These are phyloP conservation scores for Drosophila anceps DNA, from an alignment of 2,888 invertebrate species.

Conservation along the genomic window DNA sequence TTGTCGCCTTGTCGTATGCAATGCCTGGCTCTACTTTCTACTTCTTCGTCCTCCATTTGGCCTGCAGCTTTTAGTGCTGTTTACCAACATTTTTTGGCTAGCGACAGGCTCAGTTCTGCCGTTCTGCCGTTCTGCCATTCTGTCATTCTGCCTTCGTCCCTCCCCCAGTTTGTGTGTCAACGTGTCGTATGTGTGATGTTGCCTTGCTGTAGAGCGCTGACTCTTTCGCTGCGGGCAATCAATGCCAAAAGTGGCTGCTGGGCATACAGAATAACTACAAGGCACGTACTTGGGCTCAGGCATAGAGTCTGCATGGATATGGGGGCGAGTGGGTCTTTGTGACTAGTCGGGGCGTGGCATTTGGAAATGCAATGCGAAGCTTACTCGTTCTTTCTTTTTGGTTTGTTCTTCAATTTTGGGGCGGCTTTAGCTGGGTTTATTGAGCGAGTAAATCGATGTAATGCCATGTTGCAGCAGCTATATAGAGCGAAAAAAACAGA, in stretches of 20 bases:
- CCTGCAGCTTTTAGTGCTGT: conserved; percentile 51
- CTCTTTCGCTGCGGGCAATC: conserved; percentile 54
- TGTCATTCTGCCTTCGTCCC: neutral
- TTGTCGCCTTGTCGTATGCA: conserved; percentile 46
- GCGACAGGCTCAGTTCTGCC: neutral
- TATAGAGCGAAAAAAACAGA: neutral
- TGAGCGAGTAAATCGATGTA: conserved; percentile 6
- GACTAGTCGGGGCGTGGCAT: conserved; percentile 35
- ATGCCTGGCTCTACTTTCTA: conserved; percentile 4
- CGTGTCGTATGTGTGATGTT: conserved; percentile 23
- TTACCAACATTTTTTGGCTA: conserved; percentile 33
- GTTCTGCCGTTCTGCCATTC: too few relatives aligned
- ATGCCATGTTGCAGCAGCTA: neutral
- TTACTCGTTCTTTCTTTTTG: neutral
- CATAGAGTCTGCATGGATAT: neutral
- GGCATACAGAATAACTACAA: neutral
- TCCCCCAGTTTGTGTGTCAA: neutral
- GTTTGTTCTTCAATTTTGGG: neutral
- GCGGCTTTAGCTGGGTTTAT: neutral
- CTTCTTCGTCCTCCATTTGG: conserved; percentile 7
- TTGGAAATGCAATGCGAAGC: conserved; percentile 25
- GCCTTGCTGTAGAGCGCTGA: conserved; percentile 20
- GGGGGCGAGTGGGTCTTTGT: neutral
- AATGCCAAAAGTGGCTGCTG: conserved; percentile 48
- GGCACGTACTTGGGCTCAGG: conserved; percentile 2